A percentile compares a stretch with the other conserved stretches of the same genome.
These are phyloP conservation scores for Elanus axillaris DNA, from an alignment of 2,113 vertebrate species.

Conservation along the genomic window DNA sequence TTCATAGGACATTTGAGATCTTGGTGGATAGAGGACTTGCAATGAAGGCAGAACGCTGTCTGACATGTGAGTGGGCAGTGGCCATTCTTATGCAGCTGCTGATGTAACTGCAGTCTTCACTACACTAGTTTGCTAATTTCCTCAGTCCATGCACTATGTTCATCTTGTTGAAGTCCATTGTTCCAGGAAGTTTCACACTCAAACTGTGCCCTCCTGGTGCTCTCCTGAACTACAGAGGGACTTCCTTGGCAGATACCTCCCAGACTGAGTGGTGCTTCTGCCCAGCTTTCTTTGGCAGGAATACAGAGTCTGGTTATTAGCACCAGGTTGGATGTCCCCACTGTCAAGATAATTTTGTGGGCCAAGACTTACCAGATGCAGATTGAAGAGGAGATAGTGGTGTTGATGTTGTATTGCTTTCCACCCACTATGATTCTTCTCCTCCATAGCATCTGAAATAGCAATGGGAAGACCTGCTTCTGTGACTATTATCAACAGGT, in stretches of 20 bases:
- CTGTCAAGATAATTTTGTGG: background rate
- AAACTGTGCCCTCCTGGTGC: background rate
- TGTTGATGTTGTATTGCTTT: background rate
- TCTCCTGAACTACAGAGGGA: background rate
- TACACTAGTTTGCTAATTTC: background rate
- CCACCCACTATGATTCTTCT: background rate
- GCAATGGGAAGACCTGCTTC: background rate
- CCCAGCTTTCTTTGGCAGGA: background rate
- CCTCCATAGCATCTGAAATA: background rate
- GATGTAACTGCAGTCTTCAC: background rate
- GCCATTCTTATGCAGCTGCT: background rate
- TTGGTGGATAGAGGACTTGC: background rate
- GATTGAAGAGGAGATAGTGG: background rate
- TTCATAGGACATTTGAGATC: background rate
- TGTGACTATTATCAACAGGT: background rate
- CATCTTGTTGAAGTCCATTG: background rate
- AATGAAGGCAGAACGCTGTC: background rate
- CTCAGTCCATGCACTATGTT: background rate
- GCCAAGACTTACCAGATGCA: background rate
- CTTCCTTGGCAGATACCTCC: background rate
- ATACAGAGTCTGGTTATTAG: background rate
- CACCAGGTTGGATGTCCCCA: background rate
- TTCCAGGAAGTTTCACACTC: background rate
- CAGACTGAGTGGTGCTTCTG: background rate
- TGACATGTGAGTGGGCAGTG: background rate